Conservation (phyloP, 2,113 vertebrate genomes). For the Megaleporinus macrocephalus region DNA sequence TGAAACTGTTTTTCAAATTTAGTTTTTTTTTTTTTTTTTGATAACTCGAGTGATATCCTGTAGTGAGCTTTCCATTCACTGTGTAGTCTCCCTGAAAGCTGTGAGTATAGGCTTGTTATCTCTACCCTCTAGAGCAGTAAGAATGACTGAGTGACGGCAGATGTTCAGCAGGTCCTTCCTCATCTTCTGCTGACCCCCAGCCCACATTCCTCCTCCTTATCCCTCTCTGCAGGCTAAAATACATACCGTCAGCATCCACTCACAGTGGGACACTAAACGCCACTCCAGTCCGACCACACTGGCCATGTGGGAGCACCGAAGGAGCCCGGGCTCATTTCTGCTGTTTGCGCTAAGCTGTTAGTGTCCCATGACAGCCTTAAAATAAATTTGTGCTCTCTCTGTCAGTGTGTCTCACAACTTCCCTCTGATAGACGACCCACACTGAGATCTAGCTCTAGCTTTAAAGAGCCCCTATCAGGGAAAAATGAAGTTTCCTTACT, state of each 20-base stretch:
- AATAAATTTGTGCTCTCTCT: conserved; percentile 2
- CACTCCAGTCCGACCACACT: conserved; percentile 21
- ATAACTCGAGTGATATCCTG: too few species aligned
- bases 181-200: not conserved
- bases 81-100: not conserved
- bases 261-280: conserved; percentile 1
- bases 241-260: conserved; percentile 31
- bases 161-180: conserved; percentile 38
- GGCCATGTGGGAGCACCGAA: conserved; percentile 8
- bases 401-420: not conserved
- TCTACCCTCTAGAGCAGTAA: conserved; percentile 24
- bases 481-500: too few species aligned
- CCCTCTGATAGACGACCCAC: not conserved
- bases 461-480: too few species aligned
- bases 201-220: conserved; percentile 22
- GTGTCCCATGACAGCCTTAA: conserved; percentile 25
- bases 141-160: conserved; percentile 29
- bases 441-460: too few species aligned
- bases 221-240: conserved; percentile 33
- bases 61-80: not conserved
- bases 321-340: conserved; percentile 16
- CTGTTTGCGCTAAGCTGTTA: conserved; percentile 16
- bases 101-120: conserved; percentile 6
- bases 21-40: not conserved
- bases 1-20: not conserved